Base-by-base conservation (phyloP, 1,140 invertebrate species). In the Drosophila kurseongensis region DNA sequence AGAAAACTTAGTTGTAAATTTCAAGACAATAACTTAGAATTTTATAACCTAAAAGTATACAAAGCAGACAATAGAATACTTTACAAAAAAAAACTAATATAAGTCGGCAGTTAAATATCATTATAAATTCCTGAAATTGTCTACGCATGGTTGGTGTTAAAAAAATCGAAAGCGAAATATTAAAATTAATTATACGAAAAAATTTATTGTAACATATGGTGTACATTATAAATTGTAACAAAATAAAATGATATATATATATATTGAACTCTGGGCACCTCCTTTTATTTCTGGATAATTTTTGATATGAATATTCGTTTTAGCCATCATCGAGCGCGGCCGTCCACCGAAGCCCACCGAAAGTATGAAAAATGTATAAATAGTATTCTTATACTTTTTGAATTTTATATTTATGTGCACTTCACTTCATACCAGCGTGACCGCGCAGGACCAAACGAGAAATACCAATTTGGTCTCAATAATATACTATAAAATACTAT, bases 61-160 rank as follows among this genome's bases (percentile, higher is more conserved):
- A 48, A 52, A 1, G 55, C 8, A 14, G 48, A 45, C 55, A 41
- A 56, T 47, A 68, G 14, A 47, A 18, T 55, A 68, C 44, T 41
- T 57, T 51, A 13, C 23, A 52, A 57, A 16, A 41, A 36, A 40
- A 42, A n/a, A 54, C 56, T 9, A 35, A 18, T 55, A 16, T 18
- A 61, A 40, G 18, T 45, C n/a, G 36, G 5, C 8, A 23, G 41
- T 35, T 16, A 47, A 12, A 48, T 45, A 51, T 50, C 6, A 16
- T 50, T 38, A 45, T 29, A 62, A 57, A 23, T 9, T 14, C 14
- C 14, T 79, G 10, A 63, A 77, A 27, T 79, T 79, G 45, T 84
- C 80, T 83, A 83, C 80, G 80, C 80, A 83, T 83, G 80, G 80
- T 83, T 83, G 76, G 51, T 67, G 80, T 76, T 83, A 76, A 67